Conservation (phyloP, 2,113 vertebrate species). For the Cranoglanis bouderius region DNA sequence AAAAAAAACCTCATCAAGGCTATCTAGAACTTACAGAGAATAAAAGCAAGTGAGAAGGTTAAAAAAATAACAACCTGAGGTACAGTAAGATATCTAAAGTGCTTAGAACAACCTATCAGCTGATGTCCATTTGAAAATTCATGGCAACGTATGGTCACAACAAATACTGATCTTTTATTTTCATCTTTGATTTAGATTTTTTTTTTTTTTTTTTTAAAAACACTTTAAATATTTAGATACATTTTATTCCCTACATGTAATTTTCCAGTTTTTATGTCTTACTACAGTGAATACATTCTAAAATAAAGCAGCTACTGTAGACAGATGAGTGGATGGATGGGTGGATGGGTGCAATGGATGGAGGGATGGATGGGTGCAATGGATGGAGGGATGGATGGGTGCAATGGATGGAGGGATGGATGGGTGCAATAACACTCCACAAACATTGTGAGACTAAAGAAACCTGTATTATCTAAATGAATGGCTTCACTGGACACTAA, state of each 20-base stretch:
- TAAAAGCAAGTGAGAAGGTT: neutral
- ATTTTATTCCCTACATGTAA: neutral
- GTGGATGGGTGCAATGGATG: too few species aligned
- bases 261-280: neutral
- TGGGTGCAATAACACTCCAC: neutral
- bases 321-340: neutral
- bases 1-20: neutral
- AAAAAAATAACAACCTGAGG: neutral
- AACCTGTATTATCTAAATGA: neutral
- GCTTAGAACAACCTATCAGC: too few species aligned
- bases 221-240: neutral
- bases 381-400: too few species aligned
- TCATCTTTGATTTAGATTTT: neutral
- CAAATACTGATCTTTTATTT: neutral
- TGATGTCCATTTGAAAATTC: too few species aligned
- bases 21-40: neutral
- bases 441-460: neutral
- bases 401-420: too few species aligned
- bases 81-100: neutral
- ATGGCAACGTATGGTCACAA: too few species aligned
- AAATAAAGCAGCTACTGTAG: neutral
- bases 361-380: too few species aligned
- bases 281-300: neutral
- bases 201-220: too few species aligned
- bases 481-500: neutral